Conservation (phyloP, 2,113 vertebrate genomes). For the Suricata suricatta region DNA sequence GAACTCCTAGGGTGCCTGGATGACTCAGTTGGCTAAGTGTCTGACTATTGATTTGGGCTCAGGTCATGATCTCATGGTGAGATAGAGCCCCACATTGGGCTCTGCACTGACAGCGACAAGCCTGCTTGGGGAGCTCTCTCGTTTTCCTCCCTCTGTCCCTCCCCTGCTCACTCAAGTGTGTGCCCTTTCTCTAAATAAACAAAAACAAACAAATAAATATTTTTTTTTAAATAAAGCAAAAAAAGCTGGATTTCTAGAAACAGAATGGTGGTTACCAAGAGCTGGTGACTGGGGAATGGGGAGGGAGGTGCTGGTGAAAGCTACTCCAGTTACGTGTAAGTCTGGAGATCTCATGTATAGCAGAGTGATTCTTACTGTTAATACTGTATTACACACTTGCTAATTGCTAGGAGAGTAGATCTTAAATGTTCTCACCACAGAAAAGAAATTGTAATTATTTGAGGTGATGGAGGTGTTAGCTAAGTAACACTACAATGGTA, state of each 20-base stretch:
- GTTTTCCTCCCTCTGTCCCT: too few species aligned
- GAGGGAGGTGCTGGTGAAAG: background rate
- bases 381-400: background rate
- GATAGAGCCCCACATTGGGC: too few species aligned
- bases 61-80: too few species aligned
- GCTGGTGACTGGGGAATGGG: background rate
- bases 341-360: background rate
- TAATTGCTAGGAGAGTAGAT: background rate
- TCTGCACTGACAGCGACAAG: too few species aligned
- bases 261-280: background rate
- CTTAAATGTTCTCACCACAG: background rate
- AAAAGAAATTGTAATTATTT: background rate
- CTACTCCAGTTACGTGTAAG: background rate
- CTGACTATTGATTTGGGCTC: too few species aligned
- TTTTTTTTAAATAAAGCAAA: too few species aligned
- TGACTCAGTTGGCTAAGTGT: too few species aligned
- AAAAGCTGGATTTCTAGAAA: background rate
- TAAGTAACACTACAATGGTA: background rate
- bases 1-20: background rate
- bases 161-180: too few species aligned
- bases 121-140: too few species aligned
- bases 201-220: too few species aligned
- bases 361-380: background rate
- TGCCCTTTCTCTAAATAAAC: too few species aligned
- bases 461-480: background rate